These are phyloP conservation scores for Ceratitis capitata DNA, from an alignment of 1,140 invertebrate genomes.

Conservation along the genomic window DNA sequence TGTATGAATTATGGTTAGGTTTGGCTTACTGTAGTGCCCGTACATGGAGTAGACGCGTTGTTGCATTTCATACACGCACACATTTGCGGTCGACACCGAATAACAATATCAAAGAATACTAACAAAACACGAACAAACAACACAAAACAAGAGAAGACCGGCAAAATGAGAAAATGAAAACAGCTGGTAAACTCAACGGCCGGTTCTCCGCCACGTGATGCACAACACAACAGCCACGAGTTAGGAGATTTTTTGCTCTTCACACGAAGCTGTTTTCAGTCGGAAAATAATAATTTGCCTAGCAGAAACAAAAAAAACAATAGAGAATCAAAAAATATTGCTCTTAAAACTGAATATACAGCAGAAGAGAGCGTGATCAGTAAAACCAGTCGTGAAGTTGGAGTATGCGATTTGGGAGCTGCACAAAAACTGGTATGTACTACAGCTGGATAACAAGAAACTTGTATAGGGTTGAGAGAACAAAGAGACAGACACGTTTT, in stretches of 20 bases:
- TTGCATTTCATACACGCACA: background rate
- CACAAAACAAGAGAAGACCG: conserved; percentile 19
- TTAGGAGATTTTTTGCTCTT: too few species aligned
- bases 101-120: conserved; percentile 20
- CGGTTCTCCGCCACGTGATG: background rate
- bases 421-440: background rate
- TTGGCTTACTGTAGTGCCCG: too few species aligned
- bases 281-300: background rate
- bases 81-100: background rate
- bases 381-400: background rate
- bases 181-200: conserved; percentile 19
- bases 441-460: too few species aligned
- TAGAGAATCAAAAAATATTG: background rate
- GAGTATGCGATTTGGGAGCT: background rate
- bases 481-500: too few species aligned
- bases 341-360: background rate
- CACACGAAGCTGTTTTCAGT: background rate
- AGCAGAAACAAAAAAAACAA: background rate
- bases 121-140: conserved; percentile 32
- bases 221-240: background rate
- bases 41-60: too few species aligned
- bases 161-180: conserved; percentile 42
- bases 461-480: too few species aligned
- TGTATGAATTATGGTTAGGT: too few species aligned
- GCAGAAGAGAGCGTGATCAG: background rate